These are phyloP conservation scores for Cheilosia vulpina DNA, from an alignment of 2,888 invertebrate species.

Conservation along the genomic window DNA sequence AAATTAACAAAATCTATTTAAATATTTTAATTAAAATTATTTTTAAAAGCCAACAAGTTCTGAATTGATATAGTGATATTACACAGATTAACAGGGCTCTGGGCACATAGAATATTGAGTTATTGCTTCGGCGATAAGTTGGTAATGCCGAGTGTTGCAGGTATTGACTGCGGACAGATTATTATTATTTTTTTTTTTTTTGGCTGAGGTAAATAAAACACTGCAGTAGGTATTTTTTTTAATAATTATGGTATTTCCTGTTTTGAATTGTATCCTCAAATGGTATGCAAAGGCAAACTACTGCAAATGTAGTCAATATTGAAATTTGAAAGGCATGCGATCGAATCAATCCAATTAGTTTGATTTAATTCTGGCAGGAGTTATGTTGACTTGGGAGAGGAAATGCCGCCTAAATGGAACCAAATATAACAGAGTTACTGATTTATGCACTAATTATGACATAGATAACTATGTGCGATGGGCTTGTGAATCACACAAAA, in stretches of 20 bases:
- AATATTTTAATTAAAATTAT: constrained; percentile 69
- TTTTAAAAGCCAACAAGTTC: constrained; percentile 30
- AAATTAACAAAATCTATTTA: constrained; percentile 29
- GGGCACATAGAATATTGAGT: constrained; percentile 32
- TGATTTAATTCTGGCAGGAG: no score
- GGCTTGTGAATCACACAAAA: no score
- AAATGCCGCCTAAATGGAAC: no score
- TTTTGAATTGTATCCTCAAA: neutral
- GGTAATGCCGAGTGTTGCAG: constrained; percentile 5
- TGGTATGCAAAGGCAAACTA: constrained; percentile 37
- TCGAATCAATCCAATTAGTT: no score
- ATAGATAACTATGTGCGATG: no score
- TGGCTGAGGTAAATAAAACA: constrained; percentile 20
- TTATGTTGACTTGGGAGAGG: no score
- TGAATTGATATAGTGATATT: constrained; percentile 39
- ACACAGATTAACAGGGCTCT: constrained; percentile 40
- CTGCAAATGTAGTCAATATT: neutral
- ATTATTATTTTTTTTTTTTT: constrained; percentile 36
- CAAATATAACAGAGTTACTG: no score
- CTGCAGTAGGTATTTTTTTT: no score
- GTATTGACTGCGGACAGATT: constrained; percentile 28
- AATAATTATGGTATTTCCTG: no score
- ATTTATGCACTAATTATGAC: no score
- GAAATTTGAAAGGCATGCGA: no score
- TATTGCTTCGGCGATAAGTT: constrained; percentile 36